A percentile compares a stretch with the other conserved stretches of the same genome.
Conservation (phyloP, 2,113 vertebrate genomes). For the Petrocephalus zakoni region DNA sequence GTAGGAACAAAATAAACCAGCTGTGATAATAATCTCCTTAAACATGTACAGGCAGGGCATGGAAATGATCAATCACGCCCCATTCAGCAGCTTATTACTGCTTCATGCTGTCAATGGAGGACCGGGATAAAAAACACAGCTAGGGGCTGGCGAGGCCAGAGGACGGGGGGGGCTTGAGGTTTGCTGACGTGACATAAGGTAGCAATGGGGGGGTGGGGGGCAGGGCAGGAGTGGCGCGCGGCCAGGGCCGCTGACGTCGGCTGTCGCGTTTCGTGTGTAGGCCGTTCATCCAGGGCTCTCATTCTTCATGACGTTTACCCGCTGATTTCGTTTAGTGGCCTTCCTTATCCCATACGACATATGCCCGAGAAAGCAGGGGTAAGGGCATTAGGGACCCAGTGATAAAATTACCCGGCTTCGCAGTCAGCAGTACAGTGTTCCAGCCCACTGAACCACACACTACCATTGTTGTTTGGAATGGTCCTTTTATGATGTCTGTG, state of each 20-base stretch:
- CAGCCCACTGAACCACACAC: no score
- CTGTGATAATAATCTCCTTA: constrained; percentile 18
- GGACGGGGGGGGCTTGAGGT: background rate
- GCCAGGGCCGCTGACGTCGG: background rate
- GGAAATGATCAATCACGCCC: constrained; percentile 18
- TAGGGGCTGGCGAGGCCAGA: background rate
- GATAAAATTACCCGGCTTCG: no score
- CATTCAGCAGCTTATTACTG: constrained; percentile 16
- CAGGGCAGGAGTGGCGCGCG: background rate
- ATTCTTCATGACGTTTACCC: background rate
- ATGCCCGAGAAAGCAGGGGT: background rate
- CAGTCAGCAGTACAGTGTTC: no score
- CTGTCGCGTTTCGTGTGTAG: background rate
- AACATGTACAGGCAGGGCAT: constrained; percentile 12
- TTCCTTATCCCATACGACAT: background rate
- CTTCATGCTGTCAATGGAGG: constrained; percentile 13
- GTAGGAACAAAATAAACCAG: constrained; percentile 17
- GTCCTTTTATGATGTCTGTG: no score
- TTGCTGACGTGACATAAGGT: background rate
- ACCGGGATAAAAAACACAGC: background rate
- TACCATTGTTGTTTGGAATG: no score
- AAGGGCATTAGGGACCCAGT: no score
- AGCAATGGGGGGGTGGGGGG: background rate
- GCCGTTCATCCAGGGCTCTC: background rate
- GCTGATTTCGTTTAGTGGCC: background rate